These are phyloP conservation scores for Centroberyx gerrardi DNA, from an alignment of 2,797 vertebrate genomes.

Conservation along the genomic window DNA sequence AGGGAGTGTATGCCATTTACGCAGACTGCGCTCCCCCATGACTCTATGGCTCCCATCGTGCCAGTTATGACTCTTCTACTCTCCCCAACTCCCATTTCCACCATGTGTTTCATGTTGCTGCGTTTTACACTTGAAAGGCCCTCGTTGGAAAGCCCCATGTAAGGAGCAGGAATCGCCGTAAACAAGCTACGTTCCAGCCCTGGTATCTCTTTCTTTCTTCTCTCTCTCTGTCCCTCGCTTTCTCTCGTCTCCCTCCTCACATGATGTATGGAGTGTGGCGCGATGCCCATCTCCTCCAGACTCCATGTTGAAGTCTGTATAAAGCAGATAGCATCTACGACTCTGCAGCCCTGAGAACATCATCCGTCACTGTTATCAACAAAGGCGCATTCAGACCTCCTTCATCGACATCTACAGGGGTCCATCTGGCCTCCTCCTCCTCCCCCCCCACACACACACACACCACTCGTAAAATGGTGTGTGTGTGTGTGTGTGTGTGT, in stretches of 20 bases:
- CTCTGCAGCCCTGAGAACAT: slow-evolving; percentile 42
- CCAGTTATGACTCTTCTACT: not conserved
- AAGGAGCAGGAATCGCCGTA: slow-evolving; percentile 54
- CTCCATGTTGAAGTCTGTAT: slow-evolving; percentile 43
- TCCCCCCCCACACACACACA: not conserved
- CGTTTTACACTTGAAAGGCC: slow-evolving; percentile 53
- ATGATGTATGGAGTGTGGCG: slow-evolving; percentile 45
- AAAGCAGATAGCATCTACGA: slow-evolving; percentile 65
- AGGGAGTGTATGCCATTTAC: slow-evolving; percentile 61
- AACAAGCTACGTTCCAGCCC: slow-evolving; percentile 50
- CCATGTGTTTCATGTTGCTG: slow-evolving; percentile 66
- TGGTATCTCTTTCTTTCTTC: slow-evolving; percentile 45
- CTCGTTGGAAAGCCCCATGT: slow-evolving; percentile 66
- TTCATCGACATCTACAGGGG: slow-evolving; percentile 45
- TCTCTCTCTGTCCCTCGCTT: slow-evolving; percentile 21
- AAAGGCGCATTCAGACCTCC: slow-evolving; percentile 62
- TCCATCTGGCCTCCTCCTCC: slow-evolving; percentile 27
- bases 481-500: not conserved
- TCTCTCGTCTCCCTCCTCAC: not conserved
- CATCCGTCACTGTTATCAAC: slow-evolving; percentile 72
- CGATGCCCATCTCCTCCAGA: slow-evolving; percentile 41
- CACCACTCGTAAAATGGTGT: not conserved
- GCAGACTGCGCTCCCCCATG: slow-evolving; percentile 57
- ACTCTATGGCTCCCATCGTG: slow-evolving; percentile 44
- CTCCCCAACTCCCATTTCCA: slow-evolving; percentile 64